Conservation (phyloP, 2,797 vertebrate species). For the Psittacula derbiana region DNA sequence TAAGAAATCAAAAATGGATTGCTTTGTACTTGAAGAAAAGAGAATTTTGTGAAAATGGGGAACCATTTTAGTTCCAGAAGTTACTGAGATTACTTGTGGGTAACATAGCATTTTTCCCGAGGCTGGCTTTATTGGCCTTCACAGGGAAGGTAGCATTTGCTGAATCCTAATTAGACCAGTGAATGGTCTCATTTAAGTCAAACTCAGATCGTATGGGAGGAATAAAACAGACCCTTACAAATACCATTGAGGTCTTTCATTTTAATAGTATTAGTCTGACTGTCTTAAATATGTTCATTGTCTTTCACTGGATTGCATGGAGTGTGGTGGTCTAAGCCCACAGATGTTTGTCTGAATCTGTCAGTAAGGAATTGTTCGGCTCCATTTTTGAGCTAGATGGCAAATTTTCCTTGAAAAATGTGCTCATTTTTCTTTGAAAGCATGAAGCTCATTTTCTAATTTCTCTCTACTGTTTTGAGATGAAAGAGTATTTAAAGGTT, state of each 20-base stretch:
- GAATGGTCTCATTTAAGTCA: slow-evolving; percentile 13
- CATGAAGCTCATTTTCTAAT: neutral
- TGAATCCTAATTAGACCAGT: slow-evolving; percentile 20
- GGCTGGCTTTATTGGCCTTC: neutral
- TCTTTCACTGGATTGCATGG: neutral
- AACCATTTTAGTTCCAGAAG: neutral
- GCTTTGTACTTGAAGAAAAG: neutral
- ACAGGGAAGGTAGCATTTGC: slow-evolving; percentile 9
- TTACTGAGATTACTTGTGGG: neutral
- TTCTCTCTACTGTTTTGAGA: neutral
- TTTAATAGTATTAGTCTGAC: neutral
- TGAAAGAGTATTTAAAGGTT: neutral
- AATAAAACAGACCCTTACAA: slow-evolving; percentile 8
- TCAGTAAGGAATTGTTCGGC: neutral
- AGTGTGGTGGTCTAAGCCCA: neutral
- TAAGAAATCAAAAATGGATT: neutral
- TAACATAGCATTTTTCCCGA: neutral
- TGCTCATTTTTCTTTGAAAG: neutral
- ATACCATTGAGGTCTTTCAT: neutral
- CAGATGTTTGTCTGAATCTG: neutral
- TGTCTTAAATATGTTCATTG: neutral
- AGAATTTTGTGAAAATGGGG: neutral
- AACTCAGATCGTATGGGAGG: neutral
- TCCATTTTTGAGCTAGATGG: neutral
- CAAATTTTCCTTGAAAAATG: neutral